A percentile compares a stretch with the other conserved stretches of the same genome.
Evolutionary conservation across 2,113 vertebrate genomes (phyloP).

Genomic region (Aepyceros melampus): DNA sequence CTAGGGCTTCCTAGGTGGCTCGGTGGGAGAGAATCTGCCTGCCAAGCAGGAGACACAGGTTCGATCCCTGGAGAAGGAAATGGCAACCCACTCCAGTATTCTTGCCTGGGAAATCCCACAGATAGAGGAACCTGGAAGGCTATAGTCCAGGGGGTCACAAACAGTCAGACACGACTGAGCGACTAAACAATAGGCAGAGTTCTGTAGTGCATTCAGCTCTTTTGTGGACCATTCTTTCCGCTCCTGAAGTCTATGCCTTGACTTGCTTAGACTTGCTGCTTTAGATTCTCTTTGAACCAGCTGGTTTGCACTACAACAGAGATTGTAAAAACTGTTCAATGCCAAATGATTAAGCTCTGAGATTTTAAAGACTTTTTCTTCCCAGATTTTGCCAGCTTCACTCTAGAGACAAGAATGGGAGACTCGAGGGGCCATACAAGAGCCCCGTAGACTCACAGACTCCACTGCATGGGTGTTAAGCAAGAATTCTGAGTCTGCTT

Average conservation of each 20-base stretch:
- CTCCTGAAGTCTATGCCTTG: not conserved
- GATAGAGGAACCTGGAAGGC: not conserved
- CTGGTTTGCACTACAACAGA: not conserved
- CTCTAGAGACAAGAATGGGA: not conserved
- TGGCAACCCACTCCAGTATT: not conserved
- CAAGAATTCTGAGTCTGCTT: not conserved
- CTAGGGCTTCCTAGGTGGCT: not conserved
- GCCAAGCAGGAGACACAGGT: not conserved
- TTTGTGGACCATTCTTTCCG: not conserved
- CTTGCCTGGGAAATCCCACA: not conserved
- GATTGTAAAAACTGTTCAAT: not conserved
- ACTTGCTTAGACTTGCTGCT: not conserved
- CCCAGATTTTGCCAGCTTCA: not conserved
- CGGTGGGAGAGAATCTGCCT: not conserved
- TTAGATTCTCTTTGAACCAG: not conserved
- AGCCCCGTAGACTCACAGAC: no score
- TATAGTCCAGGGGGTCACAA: not conserved
- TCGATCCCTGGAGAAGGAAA: not conserved
- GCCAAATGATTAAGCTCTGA: not conserved
- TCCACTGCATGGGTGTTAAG: fast-evolving
- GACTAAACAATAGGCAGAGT: not conserved
- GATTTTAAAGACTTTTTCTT: not conserved
- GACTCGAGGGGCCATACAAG: fast-evolving
- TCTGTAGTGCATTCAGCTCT: not conserved
- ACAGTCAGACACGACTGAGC: not conserved